Conservation (phyloP, 2,113 vertebrate genomes). For the Chaenogobius annularis region DNA sequence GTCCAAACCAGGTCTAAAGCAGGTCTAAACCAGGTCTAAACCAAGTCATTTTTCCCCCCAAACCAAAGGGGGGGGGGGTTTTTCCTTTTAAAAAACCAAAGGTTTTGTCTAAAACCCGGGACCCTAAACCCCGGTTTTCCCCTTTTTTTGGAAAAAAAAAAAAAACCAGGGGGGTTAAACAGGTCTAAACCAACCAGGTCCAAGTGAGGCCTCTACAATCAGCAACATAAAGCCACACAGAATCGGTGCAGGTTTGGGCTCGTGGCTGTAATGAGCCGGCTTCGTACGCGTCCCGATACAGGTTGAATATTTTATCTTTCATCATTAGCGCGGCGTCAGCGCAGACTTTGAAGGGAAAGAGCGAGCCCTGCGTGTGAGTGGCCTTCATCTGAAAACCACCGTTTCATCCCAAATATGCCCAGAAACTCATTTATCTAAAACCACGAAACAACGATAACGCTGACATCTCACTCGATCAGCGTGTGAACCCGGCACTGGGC, state of each 20-base stretch:
- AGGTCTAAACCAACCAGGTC: too few relatives aligned
- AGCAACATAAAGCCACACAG: background rate
- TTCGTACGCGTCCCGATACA: background rate
- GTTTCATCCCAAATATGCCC: background rate
- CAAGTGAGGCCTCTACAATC: too few relatives aligned
- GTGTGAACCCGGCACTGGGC: background rate
- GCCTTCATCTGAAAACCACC: background rate
- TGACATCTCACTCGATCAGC: background rate
- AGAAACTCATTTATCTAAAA: background rate
- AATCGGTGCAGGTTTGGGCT: background rate
- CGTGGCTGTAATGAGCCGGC: background rate
- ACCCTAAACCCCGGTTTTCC: too few relatives aligned
- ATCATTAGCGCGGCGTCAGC: background rate
- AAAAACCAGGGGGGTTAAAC: too few relatives aligned
- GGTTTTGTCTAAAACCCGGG: too few relatives aligned
- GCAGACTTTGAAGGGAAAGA: background rate
- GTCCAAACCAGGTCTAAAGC: too few relatives aligned
- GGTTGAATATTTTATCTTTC: background rate
- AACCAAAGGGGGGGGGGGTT: too few relatives aligned
- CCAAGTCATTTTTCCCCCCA: too few relatives aligned
- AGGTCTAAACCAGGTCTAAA: too few relatives aligned
- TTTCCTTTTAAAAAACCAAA: too few relatives aligned
- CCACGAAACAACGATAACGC: background rate
- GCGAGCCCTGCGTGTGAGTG: background rate
- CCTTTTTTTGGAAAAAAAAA: too few relatives aligned